Conservation (phyloP, 2,113 vertebrate species). For the Barnardius zonarius region DNA sequence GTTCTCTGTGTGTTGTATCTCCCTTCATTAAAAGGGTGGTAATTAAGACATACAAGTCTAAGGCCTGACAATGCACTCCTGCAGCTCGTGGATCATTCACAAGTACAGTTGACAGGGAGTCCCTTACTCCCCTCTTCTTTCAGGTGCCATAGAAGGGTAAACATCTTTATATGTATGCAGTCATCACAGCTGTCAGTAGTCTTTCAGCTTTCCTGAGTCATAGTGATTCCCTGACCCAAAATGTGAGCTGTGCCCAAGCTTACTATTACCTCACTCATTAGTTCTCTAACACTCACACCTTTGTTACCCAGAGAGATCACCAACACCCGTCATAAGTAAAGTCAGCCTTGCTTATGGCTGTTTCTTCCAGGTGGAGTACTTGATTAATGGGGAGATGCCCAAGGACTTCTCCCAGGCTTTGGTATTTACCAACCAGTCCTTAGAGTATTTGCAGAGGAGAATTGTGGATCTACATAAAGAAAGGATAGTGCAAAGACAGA, state of each 20-base stretch:
- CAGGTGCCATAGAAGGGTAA: neutral
- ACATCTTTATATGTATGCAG: neutral
- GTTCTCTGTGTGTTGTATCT: neutral
- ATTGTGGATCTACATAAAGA: constrained; percentile 79
- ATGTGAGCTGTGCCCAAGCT: rapidly evolving
- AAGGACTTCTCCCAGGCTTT: constrained; percentile 77
- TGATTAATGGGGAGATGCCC: constrained; percentile 71
- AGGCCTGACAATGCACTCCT: neutral
- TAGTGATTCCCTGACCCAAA: neutral
- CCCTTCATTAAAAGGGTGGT: neutral
- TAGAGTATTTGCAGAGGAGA: constrained; percentile 76
- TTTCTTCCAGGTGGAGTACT: constrained; percentile 80
- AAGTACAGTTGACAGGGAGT: neutral
- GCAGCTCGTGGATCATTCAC: neutral
- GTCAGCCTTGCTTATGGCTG: neutral
- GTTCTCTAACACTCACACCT: neutral
- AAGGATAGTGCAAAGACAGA: constrained; percentile 77
- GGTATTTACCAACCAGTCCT: constrained; percentile 77
- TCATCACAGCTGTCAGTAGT: neutral
- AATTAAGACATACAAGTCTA: neutral
- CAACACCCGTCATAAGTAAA: neutral
- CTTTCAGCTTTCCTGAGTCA: neutral
- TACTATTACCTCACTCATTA: neutral
- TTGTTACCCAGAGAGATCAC: neutral
- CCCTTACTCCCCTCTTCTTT: neutral